These are phyloP conservation scores for Orchesella cincta DNA, from an alignment of 1,140 invertebrate genomes.

Conservation along the genomic window DNA sequence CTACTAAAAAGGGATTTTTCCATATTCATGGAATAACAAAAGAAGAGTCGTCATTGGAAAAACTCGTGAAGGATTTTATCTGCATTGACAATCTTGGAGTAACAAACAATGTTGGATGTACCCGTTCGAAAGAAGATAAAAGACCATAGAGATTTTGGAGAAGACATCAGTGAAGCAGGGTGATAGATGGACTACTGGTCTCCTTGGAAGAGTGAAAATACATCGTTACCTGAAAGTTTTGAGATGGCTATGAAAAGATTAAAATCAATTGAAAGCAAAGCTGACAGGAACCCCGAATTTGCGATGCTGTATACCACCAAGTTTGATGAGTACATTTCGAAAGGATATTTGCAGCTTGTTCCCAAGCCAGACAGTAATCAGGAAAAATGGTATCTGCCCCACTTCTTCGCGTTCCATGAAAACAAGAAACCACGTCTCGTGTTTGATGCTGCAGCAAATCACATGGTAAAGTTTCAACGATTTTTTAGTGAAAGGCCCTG, in stretches of 20 bases:
- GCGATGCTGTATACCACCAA: not conserved
- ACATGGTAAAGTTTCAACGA: not conserved
- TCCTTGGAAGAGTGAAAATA: not conserved
- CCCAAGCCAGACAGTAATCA: not conserved
- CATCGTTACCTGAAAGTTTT: not conserved
- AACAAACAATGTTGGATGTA: not conserved
- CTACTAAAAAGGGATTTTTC: not conserved
- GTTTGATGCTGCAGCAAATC: slow-evolving; percentile 5
- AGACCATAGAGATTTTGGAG: not conserved
- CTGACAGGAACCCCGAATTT: not conserved
- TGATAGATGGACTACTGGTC: not conserved
- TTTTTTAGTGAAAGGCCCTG: not conserved
- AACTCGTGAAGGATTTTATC: not conserved
- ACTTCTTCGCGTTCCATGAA: not conserved
- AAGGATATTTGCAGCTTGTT: not conserved
- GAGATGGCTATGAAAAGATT: not conserved
- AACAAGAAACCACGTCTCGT: not conserved
- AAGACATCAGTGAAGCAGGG: not conserved
- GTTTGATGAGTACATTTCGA: not conserved
- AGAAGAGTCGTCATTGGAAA: too few relatives aligned
- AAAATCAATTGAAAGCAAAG: not conserved
- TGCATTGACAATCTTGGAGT: not conserved
- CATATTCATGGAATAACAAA: too few relatives aligned
- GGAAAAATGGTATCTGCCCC: not conserved
- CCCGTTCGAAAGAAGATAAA: not conserved